These are phyloP conservation scores for Erethizon dorsatum DNA, from an alignment of 2,797 vertebrate species.

Conservation along the genomic window DNA sequence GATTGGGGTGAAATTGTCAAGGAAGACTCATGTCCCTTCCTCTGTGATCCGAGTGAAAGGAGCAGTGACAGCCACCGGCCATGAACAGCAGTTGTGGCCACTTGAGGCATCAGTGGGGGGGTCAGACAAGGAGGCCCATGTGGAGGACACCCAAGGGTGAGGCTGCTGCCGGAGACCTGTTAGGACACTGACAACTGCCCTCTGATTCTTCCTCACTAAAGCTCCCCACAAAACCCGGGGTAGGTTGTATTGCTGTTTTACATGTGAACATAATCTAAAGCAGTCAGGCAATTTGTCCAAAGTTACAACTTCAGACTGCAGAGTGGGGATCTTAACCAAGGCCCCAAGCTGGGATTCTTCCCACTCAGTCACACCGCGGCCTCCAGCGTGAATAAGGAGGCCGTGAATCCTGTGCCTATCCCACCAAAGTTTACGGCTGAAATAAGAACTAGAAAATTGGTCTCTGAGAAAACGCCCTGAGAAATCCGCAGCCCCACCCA, in stretches of 20 bases:
- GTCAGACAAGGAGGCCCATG: not conserved
- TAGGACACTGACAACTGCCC: not conserved
- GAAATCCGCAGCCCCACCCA: not conserved
- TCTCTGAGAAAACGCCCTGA: not conserved
- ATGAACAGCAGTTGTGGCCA: not conserved
- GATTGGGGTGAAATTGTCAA: not conserved
- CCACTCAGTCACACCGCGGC: not conserved
- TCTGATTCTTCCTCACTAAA: not conserved
- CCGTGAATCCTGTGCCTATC: not conserved
- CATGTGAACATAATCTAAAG: not conserved
- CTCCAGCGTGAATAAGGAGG: not conserved
- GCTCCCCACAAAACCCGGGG: not conserved
- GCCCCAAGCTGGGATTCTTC: not conserved
- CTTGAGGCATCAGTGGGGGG: not conserved
- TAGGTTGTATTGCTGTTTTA: not conserved
- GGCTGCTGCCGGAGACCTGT: accelerated
- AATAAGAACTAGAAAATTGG: not conserved
- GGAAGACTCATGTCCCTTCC: not conserved
- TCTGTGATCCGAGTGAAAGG: not conserved
- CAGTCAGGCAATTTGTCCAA: not conserved
- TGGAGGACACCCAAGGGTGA: not conserved
- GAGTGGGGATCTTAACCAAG: not conserved
- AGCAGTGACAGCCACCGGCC: not conserved
- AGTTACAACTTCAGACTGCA: not conserved
- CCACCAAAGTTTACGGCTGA: not conserved